A percentile compares a stretch with the other conserved stretches of the same genome.
Conservation (phyloP, 2,888 invertebrate species). For the Archaeoteleia sp. region DNA sequence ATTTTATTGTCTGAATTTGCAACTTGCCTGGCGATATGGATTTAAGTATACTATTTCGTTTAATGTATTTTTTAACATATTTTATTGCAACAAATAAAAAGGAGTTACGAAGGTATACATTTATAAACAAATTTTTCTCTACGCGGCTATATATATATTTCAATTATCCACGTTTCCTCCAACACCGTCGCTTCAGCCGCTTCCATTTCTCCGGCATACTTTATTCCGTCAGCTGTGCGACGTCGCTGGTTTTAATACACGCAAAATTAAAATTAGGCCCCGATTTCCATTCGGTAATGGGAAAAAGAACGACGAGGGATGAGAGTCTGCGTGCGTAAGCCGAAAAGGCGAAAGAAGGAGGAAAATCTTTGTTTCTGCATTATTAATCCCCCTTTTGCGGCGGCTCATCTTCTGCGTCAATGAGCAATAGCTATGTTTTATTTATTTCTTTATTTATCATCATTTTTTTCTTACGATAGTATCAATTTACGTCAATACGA, state of each 20-base stretch:
- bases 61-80: too few relatives aligned
- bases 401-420: slow-evolving; percentile 31
- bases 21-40: too few relatives aligned
- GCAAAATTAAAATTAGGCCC: slow-evolving; percentile 79
- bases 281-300: slow-evolving; percentile 79
- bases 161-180: slow-evolving; percentile 43
- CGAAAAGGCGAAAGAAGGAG: slow-evolving; percentile 28
- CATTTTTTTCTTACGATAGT: background rate
- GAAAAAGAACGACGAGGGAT: slow-evolving; percentile 67
- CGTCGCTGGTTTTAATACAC: slow-evolving; percentile 77
- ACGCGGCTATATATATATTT: slow-evolving; percentile 1
- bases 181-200: slow-evolving; percentile 56
- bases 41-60: slow-evolving; percentile 15
- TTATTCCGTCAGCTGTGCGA: slow-evolving; percentile 76
- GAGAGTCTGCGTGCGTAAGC: slow-evolving; percentile 22
- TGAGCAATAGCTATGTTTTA: slow-evolving; percentile 30
- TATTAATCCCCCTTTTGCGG: slow-evolving; percentile 41
- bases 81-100: background rate
- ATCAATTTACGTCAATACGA: too few relatives aligned
- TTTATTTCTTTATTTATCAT: slow-evolving; percentile 46
- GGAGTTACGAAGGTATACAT: background rate
- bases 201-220: slow-evolving; percentile 56
- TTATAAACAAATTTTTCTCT: background rate
- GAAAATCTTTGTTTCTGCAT: slow-evolving; percentile 48
- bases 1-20: slow-evolving; percentile 13